These are phyloP conservation scores for Orthosia gracilis DNA, from an alignment of 2,888 invertebrate species.

Conservation along the genomic window DNA sequence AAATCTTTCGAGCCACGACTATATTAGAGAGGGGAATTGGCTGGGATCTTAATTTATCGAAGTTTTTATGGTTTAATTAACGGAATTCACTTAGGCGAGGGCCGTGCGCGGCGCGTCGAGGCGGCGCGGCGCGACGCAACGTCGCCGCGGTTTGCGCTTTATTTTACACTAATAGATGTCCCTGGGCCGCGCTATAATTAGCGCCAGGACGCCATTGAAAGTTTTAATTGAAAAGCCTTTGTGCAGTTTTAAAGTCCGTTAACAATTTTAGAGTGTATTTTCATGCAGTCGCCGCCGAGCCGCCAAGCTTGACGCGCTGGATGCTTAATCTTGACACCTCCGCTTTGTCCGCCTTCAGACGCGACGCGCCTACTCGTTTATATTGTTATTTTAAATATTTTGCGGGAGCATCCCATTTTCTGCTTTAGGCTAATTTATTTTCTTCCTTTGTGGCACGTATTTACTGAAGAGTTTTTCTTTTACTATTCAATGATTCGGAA, in stretches of 20 bases:
- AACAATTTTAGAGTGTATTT: conserved; percentile 85
- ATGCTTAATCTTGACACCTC: conserved; percentile 78
- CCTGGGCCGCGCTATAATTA: conserved; percentile 85
- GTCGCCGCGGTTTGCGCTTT: conserved; percentile 82
- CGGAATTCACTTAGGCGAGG: conserved; percentile 90
- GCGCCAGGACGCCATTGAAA: conserved; percentile 87
- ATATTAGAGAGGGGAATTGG: conserved; percentile 90
- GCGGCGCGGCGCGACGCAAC: conserved; percentile 64
- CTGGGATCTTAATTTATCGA: conserved; percentile 91
- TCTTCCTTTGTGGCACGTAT: conserved; percentile 6
- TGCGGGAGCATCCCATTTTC: conserved; percentile 10
- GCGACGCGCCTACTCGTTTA: conserved; percentile 26
- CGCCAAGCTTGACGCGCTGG: conserved; percentile 35
- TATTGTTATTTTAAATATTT: conserved; percentile 28
- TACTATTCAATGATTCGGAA: conserved; percentile 50
- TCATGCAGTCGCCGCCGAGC: conserved; percentile 71
- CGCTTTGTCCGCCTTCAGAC: conserved; percentile 61
- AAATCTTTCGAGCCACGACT: conserved; percentile 87
- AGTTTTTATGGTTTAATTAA: conserved; percentile 92
- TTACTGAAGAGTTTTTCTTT: conserved; percentile 36
- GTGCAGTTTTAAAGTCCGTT: conserved; percentile 88
- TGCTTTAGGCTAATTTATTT: conserved; percentile 12
- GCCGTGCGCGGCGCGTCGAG: conserved; percentile 68
- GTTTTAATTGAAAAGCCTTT: conserved; percentile 91
- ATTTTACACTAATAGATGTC: conserved; percentile 89